A percentile compares a stretch with the other conserved stretches of the same genome.
These are phyloP conservation scores for Noctua fimbriata DNA, from an alignment of 2,888 invertebrate genomes.

Conservation along the genomic window DNA sequence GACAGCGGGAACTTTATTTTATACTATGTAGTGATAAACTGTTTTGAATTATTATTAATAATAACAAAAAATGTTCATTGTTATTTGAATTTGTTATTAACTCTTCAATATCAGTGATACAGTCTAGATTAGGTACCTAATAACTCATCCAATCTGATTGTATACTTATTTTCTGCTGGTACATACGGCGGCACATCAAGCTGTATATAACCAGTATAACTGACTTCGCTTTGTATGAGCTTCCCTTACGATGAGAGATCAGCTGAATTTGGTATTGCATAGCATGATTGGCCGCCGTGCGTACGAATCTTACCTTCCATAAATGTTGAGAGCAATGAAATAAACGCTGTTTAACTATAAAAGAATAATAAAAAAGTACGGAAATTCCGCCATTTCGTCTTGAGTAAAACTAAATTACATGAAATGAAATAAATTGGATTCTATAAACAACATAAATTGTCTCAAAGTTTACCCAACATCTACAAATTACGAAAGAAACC, in stretches of 20 bases:
- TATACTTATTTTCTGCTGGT: not conserved
- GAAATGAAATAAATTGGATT: conserved; percentile 60
- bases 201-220: no score
- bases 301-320: not conserved
- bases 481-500: conserved; percentile 55
- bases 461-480: conserved; percentile 57
- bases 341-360: conserved; percentile 18
- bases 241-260: no score
- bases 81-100: not conserved
- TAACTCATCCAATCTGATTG: not conserved
- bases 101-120: not conserved
- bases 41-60: not conserved
- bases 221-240: no score
- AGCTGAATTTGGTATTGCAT: no score
- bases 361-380: conserved; percentile 20
- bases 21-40: no score
- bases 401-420: conserved; percentile 54
- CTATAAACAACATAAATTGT: conserved; percentile 61
- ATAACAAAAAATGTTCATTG: not conserved
- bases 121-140: not conserved
- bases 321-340: conserved; percentile 1
- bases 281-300: no score
- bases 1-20: no score
- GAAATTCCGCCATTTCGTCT: conserved; percentile 15
- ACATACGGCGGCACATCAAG: no score